Evolutionary conservation across 2,888 invertebrate genomes (phyloP).

Genomic region (Pegoplata infirma): DNA sequence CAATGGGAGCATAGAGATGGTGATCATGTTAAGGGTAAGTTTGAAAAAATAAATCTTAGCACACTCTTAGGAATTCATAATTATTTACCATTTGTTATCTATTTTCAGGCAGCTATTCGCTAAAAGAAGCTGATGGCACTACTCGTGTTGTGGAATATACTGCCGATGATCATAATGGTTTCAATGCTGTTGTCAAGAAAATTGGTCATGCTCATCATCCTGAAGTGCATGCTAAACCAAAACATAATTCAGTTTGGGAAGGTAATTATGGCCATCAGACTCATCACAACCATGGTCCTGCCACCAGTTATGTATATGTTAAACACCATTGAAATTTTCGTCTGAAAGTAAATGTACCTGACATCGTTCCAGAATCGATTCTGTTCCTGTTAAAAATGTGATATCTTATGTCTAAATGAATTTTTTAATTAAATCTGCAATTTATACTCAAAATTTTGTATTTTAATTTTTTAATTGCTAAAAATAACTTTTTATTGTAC

Average conservation of each 20-base stretch:
- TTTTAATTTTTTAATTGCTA: no score
- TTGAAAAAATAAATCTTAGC: background rate
- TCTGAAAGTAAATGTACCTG: background rate
- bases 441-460: no score
- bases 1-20: conserved; percentile 80
- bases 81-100: background rate
- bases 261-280: conserved; percentile 12
- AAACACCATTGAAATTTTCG: conserved; percentile 64
- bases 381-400: background rate
- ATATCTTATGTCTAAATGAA: background rate
- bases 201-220: conserved; percentile 76
- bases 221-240: conserved; percentile 51
- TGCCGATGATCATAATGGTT: conserved; percentile 79
- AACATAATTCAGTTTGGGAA: conserved; percentile 33
- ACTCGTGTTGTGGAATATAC: conserved; percentile 79
- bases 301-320: conserved; percentile 71
- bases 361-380: background rate
- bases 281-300: conserved; percentile 20
- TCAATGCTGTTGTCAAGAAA: conserved; percentile 79
- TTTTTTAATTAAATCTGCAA: background rate
- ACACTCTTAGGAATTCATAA: no score
- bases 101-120: conserved; percentile 76
- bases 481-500: no score
- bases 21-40: conserved; percentile 78
- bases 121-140: conserved; percentile 79